Evolutionary conservation across 2,888 invertebrate species (phyloP).

Genomic region (Parnassius smintheus): DNA sequence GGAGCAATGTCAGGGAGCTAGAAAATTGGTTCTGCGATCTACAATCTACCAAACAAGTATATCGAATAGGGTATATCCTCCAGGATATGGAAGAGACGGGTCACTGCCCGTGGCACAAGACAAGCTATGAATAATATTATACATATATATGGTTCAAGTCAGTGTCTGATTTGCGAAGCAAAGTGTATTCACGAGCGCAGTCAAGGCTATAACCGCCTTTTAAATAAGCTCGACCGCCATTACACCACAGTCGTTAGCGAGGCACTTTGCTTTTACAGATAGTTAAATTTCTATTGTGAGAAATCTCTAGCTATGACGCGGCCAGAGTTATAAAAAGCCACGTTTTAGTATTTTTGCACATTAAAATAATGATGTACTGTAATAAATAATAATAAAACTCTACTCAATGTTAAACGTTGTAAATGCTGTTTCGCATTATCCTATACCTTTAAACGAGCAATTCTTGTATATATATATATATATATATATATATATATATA

Average conservation of each 20-base stretch:
- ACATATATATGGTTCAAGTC: not conserved
- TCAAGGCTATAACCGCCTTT: slow-evolving; percentile 41
- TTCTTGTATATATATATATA: too few relatives aligned
- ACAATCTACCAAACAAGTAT: too few relatives aligned
- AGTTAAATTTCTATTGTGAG: slow-evolving; percentile 48
- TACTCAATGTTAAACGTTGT: not conserved
- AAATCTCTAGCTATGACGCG: slow-evolving; percentile 30
- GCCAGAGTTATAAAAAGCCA: slow-evolving; percentile 8
- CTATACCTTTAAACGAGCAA: too few relatives aligned
- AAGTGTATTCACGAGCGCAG: slow-evolving; percentile 23
- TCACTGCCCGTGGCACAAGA: not conserved
- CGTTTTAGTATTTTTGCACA: slow-evolving; percentile 9
- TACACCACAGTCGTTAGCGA: slow-evolving; percentile 43
- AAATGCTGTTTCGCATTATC: not conserved
- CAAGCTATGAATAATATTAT: not conserved
- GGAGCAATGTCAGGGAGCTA: too few relatives aligned
- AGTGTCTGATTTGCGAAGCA: slow-evolving; percentile 3
- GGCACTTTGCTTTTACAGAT: slow-evolving; percentile 47
- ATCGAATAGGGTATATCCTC: too few relatives aligned
- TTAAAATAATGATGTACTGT: slow-evolving; percentile 6
- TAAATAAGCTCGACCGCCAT: slow-evolving; percentile 50
- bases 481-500: too few relatives aligned
- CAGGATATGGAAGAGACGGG: too few relatives aligned
- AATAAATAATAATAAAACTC: too few relatives aligned
- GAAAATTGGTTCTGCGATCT: too few relatives aligned